These are phyloP conservation scores for Apodemus sylvaticus DNA, from an alignment of 2,113 vertebrate species.

Conservation along the genomic window DNA sequence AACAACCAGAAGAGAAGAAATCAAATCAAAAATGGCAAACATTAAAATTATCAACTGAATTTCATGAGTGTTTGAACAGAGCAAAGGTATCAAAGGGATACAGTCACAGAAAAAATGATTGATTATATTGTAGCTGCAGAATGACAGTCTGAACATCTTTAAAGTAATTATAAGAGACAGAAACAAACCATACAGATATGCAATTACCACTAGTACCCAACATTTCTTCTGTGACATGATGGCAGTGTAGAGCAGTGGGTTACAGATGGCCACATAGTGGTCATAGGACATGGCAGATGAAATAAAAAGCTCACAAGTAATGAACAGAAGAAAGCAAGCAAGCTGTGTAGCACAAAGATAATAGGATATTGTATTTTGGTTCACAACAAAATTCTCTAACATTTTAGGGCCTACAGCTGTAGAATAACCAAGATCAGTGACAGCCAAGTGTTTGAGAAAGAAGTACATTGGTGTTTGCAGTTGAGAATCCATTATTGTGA, in stretches of 20 bases:
- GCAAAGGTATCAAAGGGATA: conserved; percentile 66
- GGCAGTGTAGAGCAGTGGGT: conserved; percentile 47
- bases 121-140: conserved; percentile 67
- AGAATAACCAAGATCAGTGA: conserved; percentile 21
- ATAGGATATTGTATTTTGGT: conserved; percentile 39
- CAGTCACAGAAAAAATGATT: conserved; percentile 76
- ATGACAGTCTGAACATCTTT: conserved; percentile 40
- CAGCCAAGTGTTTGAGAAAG: not conserved
- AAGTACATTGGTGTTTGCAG: conserved; percentile 18
- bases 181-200: conserved; percentile 45
- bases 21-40: conserved; percentile 20
- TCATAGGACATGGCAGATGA: conserved; percentile 57
- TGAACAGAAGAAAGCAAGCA: conserved; percentile 48
- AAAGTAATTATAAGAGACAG: conserved; percentile 36
- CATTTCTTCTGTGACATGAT: conserved; percentile 55
- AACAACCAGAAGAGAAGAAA: conserved; percentile 19
- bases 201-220: not conserved
- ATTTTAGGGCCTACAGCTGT: conserved; percentile 7
- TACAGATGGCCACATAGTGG: conserved; percentile 61
- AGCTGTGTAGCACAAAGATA: conserved; percentile 58
- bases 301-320: conserved; percentile 62
- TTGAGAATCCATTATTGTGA: not conserved
- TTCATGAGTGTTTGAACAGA: conserved; percentile 58
- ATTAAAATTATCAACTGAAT: conserved; percentile 31
- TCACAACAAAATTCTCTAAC: not conserved